Percentiles rank a stretch among this genome's conserved stretches.
Conservation (phyloP, 2,797 vertebrate genomes). For the Falco concolor region DNA sequence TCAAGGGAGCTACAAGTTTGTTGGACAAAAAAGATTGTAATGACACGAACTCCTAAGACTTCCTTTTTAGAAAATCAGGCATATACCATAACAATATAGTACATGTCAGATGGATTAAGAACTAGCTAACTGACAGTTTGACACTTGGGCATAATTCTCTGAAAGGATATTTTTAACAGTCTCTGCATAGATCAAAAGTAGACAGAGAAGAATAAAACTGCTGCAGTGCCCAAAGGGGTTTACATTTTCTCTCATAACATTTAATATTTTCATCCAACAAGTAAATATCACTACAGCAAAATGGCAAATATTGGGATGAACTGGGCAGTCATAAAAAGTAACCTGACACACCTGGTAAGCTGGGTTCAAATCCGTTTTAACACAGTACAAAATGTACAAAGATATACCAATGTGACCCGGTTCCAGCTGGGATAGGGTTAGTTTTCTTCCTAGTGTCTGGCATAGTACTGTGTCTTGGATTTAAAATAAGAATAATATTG, state of each 20-base stretch:
- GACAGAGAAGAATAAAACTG: rapidly evolving
- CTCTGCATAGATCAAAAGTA: neutral
- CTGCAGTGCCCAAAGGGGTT: neutral
- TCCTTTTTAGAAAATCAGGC: neutral
- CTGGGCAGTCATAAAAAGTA: neutral
- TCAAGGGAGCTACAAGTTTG: neutral
- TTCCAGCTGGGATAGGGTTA: too few relatives aligned
- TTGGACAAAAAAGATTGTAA: neutral
- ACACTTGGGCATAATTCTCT: neutral
- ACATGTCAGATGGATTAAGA: conserved; percentile 37
- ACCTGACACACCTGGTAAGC: neutral
- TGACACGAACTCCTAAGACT: neutral
- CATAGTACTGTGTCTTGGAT: too few relatives aligned
- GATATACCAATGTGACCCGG: neutral
- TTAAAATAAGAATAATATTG: too few relatives aligned
- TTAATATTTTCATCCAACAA: neutral
- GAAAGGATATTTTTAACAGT: neutral
- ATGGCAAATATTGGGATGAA: neutral
- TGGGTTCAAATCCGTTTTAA: neutral
- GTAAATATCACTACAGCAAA: neutral
- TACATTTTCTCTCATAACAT: neutral
- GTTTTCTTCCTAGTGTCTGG: too few relatives aligned
- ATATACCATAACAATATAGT: neutral
- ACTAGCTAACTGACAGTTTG: conserved; percentile 20
- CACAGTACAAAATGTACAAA: neutral